These are phyloP conservation scores for Imbricaverruca yamaguchii DNA, from an alignment of 2,888 invertebrate genomes.

Conservation along the genomic window DNA sequence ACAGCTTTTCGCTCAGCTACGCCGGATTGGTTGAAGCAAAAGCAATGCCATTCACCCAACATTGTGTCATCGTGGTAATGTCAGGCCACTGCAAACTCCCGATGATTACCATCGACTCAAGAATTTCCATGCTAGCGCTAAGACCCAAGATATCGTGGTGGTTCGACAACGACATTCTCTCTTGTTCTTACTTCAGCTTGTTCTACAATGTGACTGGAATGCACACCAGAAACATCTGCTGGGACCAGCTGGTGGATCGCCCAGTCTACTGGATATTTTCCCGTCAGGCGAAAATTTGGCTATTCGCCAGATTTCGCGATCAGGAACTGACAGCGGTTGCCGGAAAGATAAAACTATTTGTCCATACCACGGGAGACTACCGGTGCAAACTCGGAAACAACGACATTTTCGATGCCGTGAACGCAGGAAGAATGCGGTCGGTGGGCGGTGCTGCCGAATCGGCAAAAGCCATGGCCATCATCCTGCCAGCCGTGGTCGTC, in stretches of 20 bases:
- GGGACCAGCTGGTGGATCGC: not conserved
- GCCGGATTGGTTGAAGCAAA: not conserved
- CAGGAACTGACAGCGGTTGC: not conserved
- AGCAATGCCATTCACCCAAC: not conserved
- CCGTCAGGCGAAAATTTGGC: not conserved
- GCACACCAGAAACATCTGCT: not conserved
- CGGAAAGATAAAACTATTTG: not conserved
- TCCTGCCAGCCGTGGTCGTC: not conserved
- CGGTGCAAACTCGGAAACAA: not conserved
- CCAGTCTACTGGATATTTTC: constrained; percentile 2
- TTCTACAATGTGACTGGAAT: not conserved
- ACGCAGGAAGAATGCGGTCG: not conserved
- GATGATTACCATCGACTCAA: not conserved
- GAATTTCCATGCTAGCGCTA: not conserved
- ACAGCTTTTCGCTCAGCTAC: not conserved
- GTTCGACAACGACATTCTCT: not conserved
- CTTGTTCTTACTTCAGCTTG: not conserved
- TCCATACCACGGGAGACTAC: not conserved
- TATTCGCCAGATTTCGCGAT: not conserved
- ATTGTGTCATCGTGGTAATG: not conserved
- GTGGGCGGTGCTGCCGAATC: not conserved
- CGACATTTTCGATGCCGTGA: not conserved
- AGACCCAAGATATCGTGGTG: not conserved
- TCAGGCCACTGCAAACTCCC: not conserved
- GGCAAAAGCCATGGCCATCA: not conserved